phyloP scores from a whole-genome alignment of 2,888 invertebrate genomes.

The Yponomeuta cagnagella region DNA sequence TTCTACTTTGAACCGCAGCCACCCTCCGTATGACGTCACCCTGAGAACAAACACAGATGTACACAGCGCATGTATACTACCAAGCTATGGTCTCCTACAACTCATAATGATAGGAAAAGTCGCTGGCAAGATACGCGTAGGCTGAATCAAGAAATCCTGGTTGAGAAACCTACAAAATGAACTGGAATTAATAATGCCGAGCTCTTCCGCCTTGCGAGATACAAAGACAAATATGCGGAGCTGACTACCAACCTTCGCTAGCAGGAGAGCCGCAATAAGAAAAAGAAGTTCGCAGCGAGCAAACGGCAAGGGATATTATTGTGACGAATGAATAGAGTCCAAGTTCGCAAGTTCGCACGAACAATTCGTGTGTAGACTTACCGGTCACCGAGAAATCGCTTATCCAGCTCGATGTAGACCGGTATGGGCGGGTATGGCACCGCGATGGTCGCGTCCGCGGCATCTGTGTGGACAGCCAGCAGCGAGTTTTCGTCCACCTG shows the following conservation, averaged over 20 bases:
- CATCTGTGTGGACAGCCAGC: slow-evolving; percentile 54
- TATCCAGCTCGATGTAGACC: slow-evolving; percentile 89
- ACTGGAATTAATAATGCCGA: no score
- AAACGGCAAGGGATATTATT: no score
- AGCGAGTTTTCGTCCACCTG: slow-evolving; percentile 61
- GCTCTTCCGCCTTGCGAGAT: no score
- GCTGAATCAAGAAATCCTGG: no score
- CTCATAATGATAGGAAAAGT: no score
- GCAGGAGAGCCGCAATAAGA: no score
- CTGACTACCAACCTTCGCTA: no score
- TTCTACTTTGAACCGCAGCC: slow-evolving; percentile 84
- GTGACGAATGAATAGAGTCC: not conserved
- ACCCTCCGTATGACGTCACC: slow-evolving; percentile 93
- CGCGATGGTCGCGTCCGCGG: slow-evolving; percentile 53
- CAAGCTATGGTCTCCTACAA: no score
- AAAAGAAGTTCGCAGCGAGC: no score
- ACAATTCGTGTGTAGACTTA: not conserved
- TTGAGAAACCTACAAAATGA: no score
- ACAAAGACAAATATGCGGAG: no score
- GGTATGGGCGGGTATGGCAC: slow-evolving; percentile 76
- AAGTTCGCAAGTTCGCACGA: not conserved
- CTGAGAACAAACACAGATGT: not conserved
- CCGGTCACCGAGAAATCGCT: slow-evolving; percentile 88
- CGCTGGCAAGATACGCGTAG: no score
- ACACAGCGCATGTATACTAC: not conserved